Evolutionary conservation across 2,888 invertebrate genomes (phyloP), one percentile per base, ranked within the genome.

Genomic region (Podabrus alpinus): DNA sequence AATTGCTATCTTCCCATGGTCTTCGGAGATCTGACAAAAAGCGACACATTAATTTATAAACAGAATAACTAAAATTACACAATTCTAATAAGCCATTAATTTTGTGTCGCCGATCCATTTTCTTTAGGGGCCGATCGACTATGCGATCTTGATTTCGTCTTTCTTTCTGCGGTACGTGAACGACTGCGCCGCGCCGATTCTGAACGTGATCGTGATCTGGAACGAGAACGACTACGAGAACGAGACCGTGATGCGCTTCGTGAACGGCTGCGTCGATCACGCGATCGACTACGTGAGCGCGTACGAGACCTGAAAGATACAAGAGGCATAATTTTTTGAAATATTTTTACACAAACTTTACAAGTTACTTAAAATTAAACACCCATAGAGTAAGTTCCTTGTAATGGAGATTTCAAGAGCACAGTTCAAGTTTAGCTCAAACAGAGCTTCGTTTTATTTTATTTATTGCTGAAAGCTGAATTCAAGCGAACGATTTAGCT

Each of bases 161-260:
- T 85, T 64, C 86, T 79, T 59, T 82, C 85, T 60, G 79, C 83
- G 73, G 83, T 87, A 61, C 85, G 85, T 4, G 86, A 86, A 17
- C 86, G 83, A 75, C 84, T 86, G 25, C 86, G 84, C 61, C 82
- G 80, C 21, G 80, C 81, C 9, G 84, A 84, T 16, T 77, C 81
- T 15, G 80, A 81, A 72, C 80, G 76, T 1, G 83, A 83, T 15
- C 86, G 83, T 19, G 87, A 87, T 64, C 87, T 83, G 66, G 86
- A 86, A 79, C 86, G 86, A 72, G 86, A 86, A 77, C 86, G 86
- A 74, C 85, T 85, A 66, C 86, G 84, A 24, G 87, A 87, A 67
- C 87, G 85, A 78, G 87, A 87, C 69, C 87, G 83, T 10, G 87
- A 87, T 72, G 85, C 85, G 80, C 87, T 87, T 67, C 87, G 81